Evolutionary conservation across 2,797 vertebrate genomes (phyloP), one percentile per base, ranked within the genome.

Genomic region (Hephaestus fuliginosus): DNA sequence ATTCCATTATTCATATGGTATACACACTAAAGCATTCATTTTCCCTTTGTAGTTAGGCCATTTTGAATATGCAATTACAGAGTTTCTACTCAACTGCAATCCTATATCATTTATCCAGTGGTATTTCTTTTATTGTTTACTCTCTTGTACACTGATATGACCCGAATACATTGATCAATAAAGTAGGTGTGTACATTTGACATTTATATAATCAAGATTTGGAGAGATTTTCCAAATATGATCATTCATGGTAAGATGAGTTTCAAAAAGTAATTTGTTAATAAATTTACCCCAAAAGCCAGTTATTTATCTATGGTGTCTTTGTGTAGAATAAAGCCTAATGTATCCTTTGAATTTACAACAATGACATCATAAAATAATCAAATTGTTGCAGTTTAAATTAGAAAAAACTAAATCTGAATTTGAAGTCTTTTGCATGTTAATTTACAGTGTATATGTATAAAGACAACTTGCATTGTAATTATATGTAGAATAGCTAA

Each of bases 1-100:
- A 82, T 76, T 65, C 33, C 9, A 41, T 73, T 73, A 78, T 67
- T 82, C 55, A 66, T 72, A 22, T 70, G 53, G 46, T 58, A 1
- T 57, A 73, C 39, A 46, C 67, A 75, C 30, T 28, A 52, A n/a
- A 39, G 5, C 13, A 30, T 68, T 53, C 1, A 51, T 53, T 64
- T 74, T 55, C 28, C 17, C 10, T 70, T 76, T 73, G 49, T 73
- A 44, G 52, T 66, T 48, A 67, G 41, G 53, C 36, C 18, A 17
- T 36, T 52, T 76, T 62, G 25, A 72, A 55, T 76, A 52, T 70
- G 25, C 18, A 57, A 25, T 79, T 43, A 25, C 28, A 63, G 9
- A 10, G 3, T 70, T 14, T 61, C 48, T 80, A 39, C 52, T 52
- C 14, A 36, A 33, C 28, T 69, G 48, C n/a, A 68, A 3, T 39